These are phyloP conservation scores for Bibio marci DNA, from an alignment of 2,888 invertebrate genomes.

Conservation along the genomic window DNA sequence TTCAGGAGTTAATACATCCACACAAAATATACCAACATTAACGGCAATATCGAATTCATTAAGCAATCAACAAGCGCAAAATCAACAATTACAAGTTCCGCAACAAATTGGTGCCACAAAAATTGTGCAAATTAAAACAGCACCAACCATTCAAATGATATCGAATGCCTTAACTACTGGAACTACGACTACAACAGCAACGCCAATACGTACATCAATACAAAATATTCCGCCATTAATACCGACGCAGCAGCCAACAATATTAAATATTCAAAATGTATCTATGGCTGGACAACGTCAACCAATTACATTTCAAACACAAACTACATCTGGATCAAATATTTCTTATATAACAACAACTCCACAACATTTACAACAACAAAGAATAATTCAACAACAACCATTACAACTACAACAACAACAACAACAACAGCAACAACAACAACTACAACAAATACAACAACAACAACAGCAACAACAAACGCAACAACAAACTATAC, in stretches of 20 bases:
- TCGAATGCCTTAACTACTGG: slow-evolving; percentile 11
- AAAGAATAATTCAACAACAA: not conserved
- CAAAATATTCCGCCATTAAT: slow-evolving; percentile 25
- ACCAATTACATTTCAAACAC: not conserved
- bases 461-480: slow-evolving; percentile 23
- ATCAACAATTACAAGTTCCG: slow-evolving; percentile 5
- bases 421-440: not conserved
- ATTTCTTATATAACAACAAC: slow-evolving; percentile 4
- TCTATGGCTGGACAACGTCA: not conserved
- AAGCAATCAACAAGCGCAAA: slow-evolving; percentile 1
- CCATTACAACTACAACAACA: not conserved
- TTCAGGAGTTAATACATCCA: not conserved
- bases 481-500: slow-evolving; percentile 15
- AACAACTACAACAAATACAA: slow-evolving; percentile 18
- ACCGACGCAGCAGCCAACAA: slow-evolving; percentile 21
- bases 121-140: slow-evolving; percentile 26
- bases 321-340: slow-evolving; percentile 3
- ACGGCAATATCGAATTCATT: not conserved
- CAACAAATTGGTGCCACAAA: slow-evolving; percentile 17
- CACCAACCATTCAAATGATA: slow-evolving; percentile 22
- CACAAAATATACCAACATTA: not conserved
- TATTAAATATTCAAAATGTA: slow-evolving; percentile 27
- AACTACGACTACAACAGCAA: not conserved
- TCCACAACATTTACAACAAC: slow-evolving; percentile 1
- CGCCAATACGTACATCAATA: slow-evolving; percentile 9